These are phyloP conservation scores for Dissostichus mawsoni DNA, from an alignment of 2,113 vertebrate species.

Conservation along the genomic window DNA sequence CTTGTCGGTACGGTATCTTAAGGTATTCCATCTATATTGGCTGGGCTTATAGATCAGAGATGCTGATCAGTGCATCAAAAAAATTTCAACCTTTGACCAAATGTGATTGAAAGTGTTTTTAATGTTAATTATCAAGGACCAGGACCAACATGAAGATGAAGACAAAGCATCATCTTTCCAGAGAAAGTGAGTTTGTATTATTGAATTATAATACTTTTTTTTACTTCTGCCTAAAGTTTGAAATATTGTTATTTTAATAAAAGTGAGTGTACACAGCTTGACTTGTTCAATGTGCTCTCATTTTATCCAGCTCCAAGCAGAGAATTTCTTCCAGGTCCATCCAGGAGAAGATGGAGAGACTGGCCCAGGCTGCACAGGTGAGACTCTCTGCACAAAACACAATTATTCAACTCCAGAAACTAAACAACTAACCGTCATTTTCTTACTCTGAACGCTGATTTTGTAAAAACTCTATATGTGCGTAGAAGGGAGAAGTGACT, in stretches of 20 bases:
- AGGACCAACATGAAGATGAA: slow-evolving; percentile 74
- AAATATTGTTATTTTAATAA: not conserved
- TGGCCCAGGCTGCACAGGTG: slow-evolving; percentile 91
- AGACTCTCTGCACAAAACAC: slow-evolving; percentile 1
- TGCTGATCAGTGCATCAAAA: not conserved
- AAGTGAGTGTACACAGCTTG: not conserved
- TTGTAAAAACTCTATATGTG: not conserved
- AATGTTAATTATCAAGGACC: slow-evolving; percentile 51
- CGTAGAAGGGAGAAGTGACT: slow-evolving; percentile 85
- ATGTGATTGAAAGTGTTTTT: not conserved
- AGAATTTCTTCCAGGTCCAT: slow-evolving; percentile 87
- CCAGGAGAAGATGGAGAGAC: slow-evolving; percentile 91
- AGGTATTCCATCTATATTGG: not conserved
- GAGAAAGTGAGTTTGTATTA: slow-evolving; percentile 78
- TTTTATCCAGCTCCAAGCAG: slow-evolving; percentile 82
- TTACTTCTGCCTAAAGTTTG: not conserved
- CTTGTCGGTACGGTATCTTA: not conserved
- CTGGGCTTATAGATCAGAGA: not conserved
- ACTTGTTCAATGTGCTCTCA: not conserved
- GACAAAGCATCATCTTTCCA: slow-evolving; percentile 74
- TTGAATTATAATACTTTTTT: not conserved
- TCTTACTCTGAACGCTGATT: fast-evolving
- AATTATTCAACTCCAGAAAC: not conserved
- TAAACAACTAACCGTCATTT: not conserved
- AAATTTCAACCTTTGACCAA: no score